Evolutionary conservation across 2,797 vertebrate genomes (phyloP).

Genomic region (Odontamblyopus lacepedii): DNA sequence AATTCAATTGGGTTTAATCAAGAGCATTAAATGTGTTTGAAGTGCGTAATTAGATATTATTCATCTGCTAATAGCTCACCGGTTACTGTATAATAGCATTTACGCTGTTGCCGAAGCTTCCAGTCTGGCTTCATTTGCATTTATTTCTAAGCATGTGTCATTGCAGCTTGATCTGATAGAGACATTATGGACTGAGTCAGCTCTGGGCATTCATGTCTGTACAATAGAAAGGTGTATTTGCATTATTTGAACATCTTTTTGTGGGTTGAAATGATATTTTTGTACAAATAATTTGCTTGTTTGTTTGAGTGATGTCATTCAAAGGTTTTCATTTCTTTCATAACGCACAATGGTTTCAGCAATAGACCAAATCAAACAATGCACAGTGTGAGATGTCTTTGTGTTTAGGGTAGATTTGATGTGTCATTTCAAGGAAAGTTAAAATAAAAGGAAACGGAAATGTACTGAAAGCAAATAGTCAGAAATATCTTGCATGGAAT

Average conservation of each 20-base stretch:
- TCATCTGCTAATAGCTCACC: constrained; percentile 47
- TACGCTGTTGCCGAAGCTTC: constrained; percentile 18
- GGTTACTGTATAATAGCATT: constrained; percentile 32
- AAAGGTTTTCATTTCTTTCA: not conserved
- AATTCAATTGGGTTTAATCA: constrained; percentile 41
- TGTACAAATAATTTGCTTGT: too few species aligned
- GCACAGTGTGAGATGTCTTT: not conserved
- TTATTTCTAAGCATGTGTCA: constrained; percentile 35
- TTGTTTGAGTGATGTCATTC: constrained; percentile 5
- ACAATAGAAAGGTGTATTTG: constrained; percentile 6
- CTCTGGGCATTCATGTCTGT: constrained; percentile 10
- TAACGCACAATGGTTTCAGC: not conserved
- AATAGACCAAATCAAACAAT: not conserved
- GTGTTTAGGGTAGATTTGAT: not conserved
- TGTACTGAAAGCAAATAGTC: not conserved
- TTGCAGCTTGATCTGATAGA: constrained; percentile 36
- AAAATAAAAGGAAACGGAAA: not conserved
- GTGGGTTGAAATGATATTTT: not conserved
- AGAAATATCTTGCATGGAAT: not conserved
- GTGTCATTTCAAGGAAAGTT: not conserved
- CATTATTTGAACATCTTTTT: not conserved
- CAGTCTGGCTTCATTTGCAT: constrained; percentile 39
- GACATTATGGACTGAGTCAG: constrained; percentile 33
- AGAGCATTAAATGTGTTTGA: constrained; percentile 40
- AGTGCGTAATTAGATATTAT: constrained; percentile 54